Conservation (phyloP, 2,113 vertebrate genomes). For the Diadophis punctatus region DNA sequence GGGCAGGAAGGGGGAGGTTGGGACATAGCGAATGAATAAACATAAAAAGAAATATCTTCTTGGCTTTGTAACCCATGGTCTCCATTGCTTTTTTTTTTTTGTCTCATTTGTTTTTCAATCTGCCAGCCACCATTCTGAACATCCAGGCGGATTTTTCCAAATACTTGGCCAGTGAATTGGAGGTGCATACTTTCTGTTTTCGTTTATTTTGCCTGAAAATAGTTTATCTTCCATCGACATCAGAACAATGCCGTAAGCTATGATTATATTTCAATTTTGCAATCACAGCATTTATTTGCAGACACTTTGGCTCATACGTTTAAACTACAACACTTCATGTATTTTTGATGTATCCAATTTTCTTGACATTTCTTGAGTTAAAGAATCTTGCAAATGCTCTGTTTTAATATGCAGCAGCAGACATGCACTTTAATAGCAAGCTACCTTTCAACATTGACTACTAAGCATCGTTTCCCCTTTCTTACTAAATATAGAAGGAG, state of each 20-base stretch:
- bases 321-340: background rate
- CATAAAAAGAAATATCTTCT: background rate
- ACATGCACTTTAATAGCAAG: background rate
- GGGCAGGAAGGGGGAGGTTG: background rate
- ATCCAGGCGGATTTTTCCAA: background rate
- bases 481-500: constrained; percentile 4
- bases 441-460: background rate
- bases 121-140: background rate
- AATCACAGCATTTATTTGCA: background rate
- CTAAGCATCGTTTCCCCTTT: background rate
- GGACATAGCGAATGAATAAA: background rate
- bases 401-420: background rate
- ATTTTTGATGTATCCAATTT: background rate
- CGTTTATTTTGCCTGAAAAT: background rate
- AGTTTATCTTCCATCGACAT: background rate
- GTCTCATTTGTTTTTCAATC: background rate
- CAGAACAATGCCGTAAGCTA: background rate
- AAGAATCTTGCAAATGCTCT: background rate
- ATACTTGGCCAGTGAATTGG: background rate
- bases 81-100: background rate
- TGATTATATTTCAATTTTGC: background rate
- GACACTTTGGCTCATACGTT: background rate
- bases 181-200: background rate
- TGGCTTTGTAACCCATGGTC: background rate
- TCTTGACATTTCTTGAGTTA: background rate